phyloP scores from a whole-genome alignment of 2,797 vertebrate species.

The Heliangelus exortis region DNA sequence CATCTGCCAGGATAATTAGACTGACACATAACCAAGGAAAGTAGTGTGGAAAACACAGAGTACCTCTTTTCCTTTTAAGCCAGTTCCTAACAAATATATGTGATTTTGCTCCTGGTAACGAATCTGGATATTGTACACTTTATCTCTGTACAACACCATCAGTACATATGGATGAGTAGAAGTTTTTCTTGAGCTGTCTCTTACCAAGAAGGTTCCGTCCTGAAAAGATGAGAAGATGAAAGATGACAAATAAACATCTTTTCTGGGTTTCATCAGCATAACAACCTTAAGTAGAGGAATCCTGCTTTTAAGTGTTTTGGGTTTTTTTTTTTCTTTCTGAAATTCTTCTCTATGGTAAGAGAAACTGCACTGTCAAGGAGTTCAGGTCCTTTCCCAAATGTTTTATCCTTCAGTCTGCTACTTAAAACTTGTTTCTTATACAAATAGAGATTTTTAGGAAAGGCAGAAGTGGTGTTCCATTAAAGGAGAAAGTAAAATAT shows the following conservation, averaged over 20 bases:
- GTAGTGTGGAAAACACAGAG: not conserved
- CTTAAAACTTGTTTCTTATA: not conserved
- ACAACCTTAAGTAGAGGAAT: not conserved
- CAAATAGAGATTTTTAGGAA: not conserved
- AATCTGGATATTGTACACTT: conserved; percentile 97
- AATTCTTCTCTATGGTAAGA: not conserved
- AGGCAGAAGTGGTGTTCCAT: not conserved
- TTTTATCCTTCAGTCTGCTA: not conserved
- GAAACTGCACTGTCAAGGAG: not conserved
- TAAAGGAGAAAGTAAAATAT: not conserved
- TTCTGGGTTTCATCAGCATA: not conserved
- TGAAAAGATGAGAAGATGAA: conserved; percentile 66
- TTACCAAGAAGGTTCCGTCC: conserved; percentile 93
- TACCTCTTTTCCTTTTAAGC: conserved; percentile 92
- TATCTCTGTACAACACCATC: conserved; percentile 92
- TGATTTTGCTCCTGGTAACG: conserved; percentile 78
- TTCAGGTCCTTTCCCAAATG: not conserved
- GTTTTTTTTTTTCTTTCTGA: not conserved
- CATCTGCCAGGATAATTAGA: not conserved
- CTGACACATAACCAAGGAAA: not conserved
- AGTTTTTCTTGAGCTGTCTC: conserved; percentile 90
- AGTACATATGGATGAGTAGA: conserved; percentile 89
- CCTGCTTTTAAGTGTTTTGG: not conserved
- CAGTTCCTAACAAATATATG: conserved; percentile 88
- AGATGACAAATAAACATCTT: not conserved